These are phyloP conservation scores for Zaprionus ornatus DNA, from an alignment of 1,140 invertebrate species.

Conservation along the genomic window DNA sequence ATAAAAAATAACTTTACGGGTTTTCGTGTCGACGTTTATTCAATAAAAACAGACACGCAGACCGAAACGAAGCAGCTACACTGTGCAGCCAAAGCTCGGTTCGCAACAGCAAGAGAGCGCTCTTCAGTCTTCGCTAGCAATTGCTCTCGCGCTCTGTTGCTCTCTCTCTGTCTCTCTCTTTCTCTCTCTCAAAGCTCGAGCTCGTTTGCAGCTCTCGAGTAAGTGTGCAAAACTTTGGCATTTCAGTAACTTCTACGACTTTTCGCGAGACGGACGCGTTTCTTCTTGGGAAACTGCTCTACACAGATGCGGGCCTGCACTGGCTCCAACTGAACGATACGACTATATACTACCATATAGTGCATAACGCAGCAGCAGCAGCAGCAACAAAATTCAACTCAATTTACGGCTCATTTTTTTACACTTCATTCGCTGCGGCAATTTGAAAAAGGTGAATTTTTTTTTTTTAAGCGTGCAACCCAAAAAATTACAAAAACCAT, in stretches of 20 bases:
- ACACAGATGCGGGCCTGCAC: conserved; percentile 27
- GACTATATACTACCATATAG: conserved; percentile 44
- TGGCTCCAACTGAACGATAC: conserved; percentile 46
- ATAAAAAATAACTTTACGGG: conserved; percentile 53
- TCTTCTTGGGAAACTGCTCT: conserved; percentile 19
- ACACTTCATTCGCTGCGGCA: conserved; percentile 21
- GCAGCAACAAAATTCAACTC: conserved; percentile 10
- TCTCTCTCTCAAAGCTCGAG: conserved; percentile 39
- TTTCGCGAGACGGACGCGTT: conserved; percentile 79
- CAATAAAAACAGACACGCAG: conserved; percentile 66
- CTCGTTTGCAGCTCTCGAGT: conserved; percentile 24
- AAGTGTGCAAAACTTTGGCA: conserved; percentile 43
- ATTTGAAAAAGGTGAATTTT: conserved; percentile 53
- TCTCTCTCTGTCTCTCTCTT: conserved; percentile 13
- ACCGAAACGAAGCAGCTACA: conserved; percentile 29
- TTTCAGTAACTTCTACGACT: conserved; percentile 78
- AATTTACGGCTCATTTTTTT: conserved; percentile 17
- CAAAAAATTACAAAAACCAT: conserved; percentile 2
- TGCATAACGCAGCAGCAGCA: conserved; percentile 18
- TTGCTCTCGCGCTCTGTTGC: neutral
- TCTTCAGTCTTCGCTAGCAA: neutral
- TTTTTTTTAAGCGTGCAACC: conserved; percentile 23
- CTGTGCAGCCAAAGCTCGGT: conserved; percentile 62
- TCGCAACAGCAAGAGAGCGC: conserved; percentile 6
- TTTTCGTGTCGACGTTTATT: conserved; percentile 65